Base-by-base conservation (phyloP, 2,113 vertebrate genomes). In the Atlantisia rogersi region DNA sequence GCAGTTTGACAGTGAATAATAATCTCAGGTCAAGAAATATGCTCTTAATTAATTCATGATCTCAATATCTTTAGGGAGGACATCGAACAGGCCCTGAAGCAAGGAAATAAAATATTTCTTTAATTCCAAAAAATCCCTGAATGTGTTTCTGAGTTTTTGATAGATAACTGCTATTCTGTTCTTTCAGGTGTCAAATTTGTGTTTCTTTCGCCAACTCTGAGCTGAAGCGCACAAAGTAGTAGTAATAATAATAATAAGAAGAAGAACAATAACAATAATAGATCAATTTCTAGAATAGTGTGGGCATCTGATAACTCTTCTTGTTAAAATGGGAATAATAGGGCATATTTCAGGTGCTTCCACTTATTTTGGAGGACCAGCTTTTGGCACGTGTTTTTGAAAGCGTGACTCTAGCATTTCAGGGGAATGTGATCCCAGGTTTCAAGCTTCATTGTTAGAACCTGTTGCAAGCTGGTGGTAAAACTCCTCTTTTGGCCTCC, bases 401-500 rank as follows among this genome's bases (percentile, higher is more conserved):
- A 92, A 94, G 37, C 1, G 10, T 95, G 86, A 71, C 65, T 74
- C 24, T 71, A 88, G 29, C 42, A 42, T 92, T 96, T 92, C 67
- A 81, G 70, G 70, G 60, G 15, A 95, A 82, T 18, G 29, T 69
- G 76, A 76, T 90, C 78, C 69, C 40, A 82, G 74, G 92, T 96
- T 93, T 87, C 67, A 92, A 53, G 80, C 29, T 94, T 64, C 35
- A 59, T 79, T 97, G 97, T 97, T 85, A 91, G 94, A 91, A 97
- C 95, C 95, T 97, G 97, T 95, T 97, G 86, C 70, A 81, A 94
- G 92, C 75, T 97, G 86, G 90, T 97, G 95, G 95, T 97, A 97
- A 96, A 96, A 94, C 86, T 97, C 95, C 96, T 97, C 94, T 93
- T 97, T 97, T 97, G 97, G 97, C 97, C 97, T 97, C 96, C 97